These are phyloP conservation scores for Pristionchus pacificus DNA, from an alignment of 1,140 invertebrate genomes.

Conservation along the genomic window DNA sequence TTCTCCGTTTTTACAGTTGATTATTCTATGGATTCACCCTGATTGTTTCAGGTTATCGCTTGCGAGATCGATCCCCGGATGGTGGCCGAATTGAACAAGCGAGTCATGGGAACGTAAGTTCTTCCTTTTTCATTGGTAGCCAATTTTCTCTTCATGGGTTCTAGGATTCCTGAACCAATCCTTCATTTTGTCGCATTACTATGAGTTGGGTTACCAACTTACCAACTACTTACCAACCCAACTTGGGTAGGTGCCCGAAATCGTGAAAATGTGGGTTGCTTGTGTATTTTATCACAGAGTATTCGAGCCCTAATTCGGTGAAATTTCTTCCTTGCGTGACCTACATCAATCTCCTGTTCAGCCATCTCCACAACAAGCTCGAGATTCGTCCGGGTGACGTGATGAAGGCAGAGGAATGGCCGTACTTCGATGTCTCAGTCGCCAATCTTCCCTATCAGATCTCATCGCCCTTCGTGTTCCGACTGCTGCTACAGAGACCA, in stretches of 20 bases:
- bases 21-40: too few species aligned
- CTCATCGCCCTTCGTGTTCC: constrained; percentile 95
- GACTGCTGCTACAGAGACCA: constrained; percentile 81
- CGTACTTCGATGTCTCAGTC: constrained; percentile 98
- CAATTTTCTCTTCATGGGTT: too few species aligned
- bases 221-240: not conserved
- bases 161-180: too few species aligned
- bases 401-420: constrained; percentile 79
- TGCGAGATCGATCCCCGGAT: constrained; percentile 92
- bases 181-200: too few species aligned
- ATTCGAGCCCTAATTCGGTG: too few species aligned
- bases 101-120: constrained; percentile 77
- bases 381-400: constrained; percentile 91
- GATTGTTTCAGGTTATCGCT: constrained; percentile 73
- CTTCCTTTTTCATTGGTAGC: too few species aligned
- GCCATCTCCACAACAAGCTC: constrained; percentile 76
- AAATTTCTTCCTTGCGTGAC: too few species aligned
- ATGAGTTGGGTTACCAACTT: too few species aligned
- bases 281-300: too few species aligned
- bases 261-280: too few species aligned
- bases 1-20: too few species aligned
- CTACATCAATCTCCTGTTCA: constrained; percentile 46
- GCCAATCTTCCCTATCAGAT: constrained; percentile 98
- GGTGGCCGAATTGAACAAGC: constrained; percentile 93
- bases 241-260: too few species aligned